These are phyloP conservation scores for Sphaeramia orbicularis DNA, from an alignment of 2,797 vertebrate species.

Conservation along the genomic window DNA sequence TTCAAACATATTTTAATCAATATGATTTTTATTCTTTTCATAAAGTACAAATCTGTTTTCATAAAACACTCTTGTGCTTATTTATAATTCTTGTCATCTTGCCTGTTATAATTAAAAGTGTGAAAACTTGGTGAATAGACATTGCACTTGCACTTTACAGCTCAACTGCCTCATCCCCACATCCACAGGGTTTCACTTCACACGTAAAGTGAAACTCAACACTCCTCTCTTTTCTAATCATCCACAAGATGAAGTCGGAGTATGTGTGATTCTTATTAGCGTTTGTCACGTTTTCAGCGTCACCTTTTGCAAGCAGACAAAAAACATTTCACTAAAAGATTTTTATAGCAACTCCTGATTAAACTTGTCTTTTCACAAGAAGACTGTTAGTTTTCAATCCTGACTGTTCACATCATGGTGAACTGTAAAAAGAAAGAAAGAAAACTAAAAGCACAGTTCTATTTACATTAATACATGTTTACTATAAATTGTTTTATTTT, in stretches of 20 bases:
- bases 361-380: slow-evolving; percentile 2
- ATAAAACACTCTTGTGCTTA: no score
- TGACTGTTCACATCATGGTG: background rate
- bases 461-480: no score
- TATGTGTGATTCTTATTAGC: slow-evolving; percentile 16
- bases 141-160: background rate
- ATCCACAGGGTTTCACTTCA: background rate
- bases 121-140: background rate
- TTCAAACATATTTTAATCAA: no score
- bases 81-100: no score
- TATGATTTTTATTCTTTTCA: no score
- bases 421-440: background rate
- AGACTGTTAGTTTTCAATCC: background rate
- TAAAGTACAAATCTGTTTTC: no score
- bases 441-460: background rate
- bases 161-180: slow-evolving; percentile 5
- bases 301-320: background rate
- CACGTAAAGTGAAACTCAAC: background rate
- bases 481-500: no score
- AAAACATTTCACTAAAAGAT: slow-evolving; percentile 19
- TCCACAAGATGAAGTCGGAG: slow-evolving; percentile 1
- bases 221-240: background rate
- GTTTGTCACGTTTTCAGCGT: slow-evolving; percentile 14
- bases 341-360: background rate
- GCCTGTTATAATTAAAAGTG: background rate